phyloP scores from a whole-genome alignment of 2,888 invertebrate species.

The Helicoverpa assulta region DNA sequence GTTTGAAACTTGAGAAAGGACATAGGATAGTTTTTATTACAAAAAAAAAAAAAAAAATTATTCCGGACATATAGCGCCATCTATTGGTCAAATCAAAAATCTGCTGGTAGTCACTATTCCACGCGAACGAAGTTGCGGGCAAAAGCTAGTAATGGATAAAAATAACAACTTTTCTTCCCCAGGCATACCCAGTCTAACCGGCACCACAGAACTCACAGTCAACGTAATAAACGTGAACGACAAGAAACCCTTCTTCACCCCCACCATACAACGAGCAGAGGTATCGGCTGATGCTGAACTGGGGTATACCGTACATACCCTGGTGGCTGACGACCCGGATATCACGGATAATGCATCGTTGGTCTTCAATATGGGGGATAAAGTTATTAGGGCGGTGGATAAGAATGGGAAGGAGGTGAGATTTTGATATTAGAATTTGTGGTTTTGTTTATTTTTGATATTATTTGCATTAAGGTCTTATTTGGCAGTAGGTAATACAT shows the following conservation, averaged over 20 bases:
- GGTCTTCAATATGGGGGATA: constrained; percentile 91
- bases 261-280: constrained; percentile 94
- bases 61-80: too few relatives aligned
- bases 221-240: constrained; percentile 96
- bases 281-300: constrained; percentile 94
- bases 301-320: constrained; percentile 92
- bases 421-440: too few relatives aligned
- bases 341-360: constrained; percentile 92
- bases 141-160: too few relatives aligned
- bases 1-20: too few relatives aligned
- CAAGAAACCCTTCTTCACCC: constrained; percentile 95
- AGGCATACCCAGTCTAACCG: constrained; percentile 95
- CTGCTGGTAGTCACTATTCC: too few relatives aligned
- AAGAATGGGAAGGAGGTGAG: constrained; percentile 94
- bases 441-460: too few relatives aligned
- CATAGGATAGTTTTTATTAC: too few relatives aligned
- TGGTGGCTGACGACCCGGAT: constrained; percentile 95
- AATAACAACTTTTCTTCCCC: constrained; percentile 27
- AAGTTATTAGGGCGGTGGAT: constrained; percentile 94
- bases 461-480: too few relatives aligned
- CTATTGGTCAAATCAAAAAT: too few relatives aligned
- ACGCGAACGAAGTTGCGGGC: too few relatives aligned
- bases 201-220: constrained; percentile 94
- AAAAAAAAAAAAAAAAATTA: too few relatives aligned
- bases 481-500: too few relatives aligned